Evolutionary conservation across 1,140 invertebrate genomes (phyloP), one percentile per base, ranked within the genome.

Genomic region (Eumaeus atala): DNA sequence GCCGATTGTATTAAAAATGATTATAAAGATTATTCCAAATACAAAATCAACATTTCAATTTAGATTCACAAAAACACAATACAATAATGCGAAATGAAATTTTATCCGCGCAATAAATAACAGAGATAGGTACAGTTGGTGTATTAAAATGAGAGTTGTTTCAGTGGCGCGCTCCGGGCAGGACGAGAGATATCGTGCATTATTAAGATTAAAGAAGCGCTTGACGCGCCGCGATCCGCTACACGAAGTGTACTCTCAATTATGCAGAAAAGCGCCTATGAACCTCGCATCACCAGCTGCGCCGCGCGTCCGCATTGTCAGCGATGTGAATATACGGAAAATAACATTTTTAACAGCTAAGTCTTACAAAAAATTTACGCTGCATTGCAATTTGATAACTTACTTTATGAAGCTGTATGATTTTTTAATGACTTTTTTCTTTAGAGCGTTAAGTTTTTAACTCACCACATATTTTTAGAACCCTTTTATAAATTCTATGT

Each of bases 231-330:
- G 12, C 37, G 14, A 37, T 36, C 35, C 50, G 36, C 17, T 38
- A 36, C 36, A 38, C 36, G 36, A 14, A 12, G 50, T 40, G 50
- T 21, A 51, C 50, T 51, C 50, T 51, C 50, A 51, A 51, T 51
- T 51, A 51, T 34, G 50, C 50, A 34, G 36, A 51, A 38, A 34
- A 37, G 36, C 36, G 50, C 40, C 40, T 44, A 17, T 18, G 35
- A 14, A 36, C 9, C 35, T 36, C 35, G 35, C 37, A 36, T n/a
- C n/a, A 36, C 33, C 49, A 44, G 35, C 40, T 40, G 33, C 40
- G 21, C 6, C 33, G 48, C 14, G 36, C 10, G 35, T 12, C 14
- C 38, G 47, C 28, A 18, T 14, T 33, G 54, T 28, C 33, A 35
- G 50, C 34, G 18, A 33, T 7, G 28, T 34, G 12, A 35, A 35